Evolutionary conservation across 2,113 vertebrate species (phyloP).

Genomic region (Himantopus leucocephalus): DNA sequence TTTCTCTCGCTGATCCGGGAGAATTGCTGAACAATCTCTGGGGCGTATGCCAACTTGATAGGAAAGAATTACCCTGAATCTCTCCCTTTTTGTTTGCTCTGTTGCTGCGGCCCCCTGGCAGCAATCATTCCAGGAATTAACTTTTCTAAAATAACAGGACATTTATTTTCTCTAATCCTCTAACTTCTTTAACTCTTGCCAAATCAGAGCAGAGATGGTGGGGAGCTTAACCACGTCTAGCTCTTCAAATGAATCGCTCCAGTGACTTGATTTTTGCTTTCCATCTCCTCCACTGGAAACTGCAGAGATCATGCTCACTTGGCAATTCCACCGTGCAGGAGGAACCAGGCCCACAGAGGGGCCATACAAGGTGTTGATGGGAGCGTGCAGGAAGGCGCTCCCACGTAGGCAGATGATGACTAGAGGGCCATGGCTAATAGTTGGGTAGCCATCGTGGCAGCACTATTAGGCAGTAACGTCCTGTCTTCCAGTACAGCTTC

Average conservation of each 20-base stretch:
- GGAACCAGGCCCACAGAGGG: not conserved
- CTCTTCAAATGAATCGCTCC: not conserved
- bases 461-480: not conserved
- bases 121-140: conserved; percentile 45
- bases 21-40: conserved; percentile 62
- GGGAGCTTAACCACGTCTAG: not conserved
- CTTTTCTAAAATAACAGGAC: conserved; percentile 49
- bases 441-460: not conserved
- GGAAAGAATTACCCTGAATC: conserved; percentile 42
- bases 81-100: conserved; percentile 41
- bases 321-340: not conserved
- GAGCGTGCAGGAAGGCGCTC: not conserved
- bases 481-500: not conserved
- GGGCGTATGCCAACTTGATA: conserved; percentile 52
- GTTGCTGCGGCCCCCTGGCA: conserved; percentile 17
- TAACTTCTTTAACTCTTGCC: conserved; percentile 22
- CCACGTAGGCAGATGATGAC: not conserved
- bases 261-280: not conserved
- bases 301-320: not conserved
- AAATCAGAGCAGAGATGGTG: not conserved
- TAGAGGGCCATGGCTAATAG: not conserved
- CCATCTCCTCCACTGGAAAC: not conserved
- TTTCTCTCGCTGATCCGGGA: conserved; percentile 17
- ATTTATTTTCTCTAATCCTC: conserved; percentile 6
- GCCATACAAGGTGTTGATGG: not conserved